phyloP scores from a whole-genome alignment of 1,140 invertebrate species.

The Asobara japonica region DNA sequence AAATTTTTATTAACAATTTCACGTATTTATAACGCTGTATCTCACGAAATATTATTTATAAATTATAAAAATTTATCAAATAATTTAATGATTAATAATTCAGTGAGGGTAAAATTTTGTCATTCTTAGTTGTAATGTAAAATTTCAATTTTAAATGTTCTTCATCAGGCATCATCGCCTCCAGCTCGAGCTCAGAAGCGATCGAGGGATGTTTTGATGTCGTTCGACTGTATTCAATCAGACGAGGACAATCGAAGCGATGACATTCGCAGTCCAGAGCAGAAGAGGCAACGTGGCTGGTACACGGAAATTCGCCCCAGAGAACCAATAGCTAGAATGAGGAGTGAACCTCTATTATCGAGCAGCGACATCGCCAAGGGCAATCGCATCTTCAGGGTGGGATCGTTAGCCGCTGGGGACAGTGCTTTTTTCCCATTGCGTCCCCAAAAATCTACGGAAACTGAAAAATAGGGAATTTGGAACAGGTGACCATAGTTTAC shows the following conservation, averaged over 20 bases:
- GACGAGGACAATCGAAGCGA: neutral
- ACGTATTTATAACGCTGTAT: too few relatives aligned
- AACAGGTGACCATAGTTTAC: neutral
- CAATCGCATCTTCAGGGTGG: constrained; percentile 51
- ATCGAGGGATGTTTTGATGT: constrained; percentile 20
- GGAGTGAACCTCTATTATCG: constrained; percentile 16
- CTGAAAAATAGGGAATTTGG: constrained; percentile 30
- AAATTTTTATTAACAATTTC: too few relatives aligned
- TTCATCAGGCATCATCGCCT: neutral
- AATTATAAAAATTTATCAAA: too few relatives aligned
- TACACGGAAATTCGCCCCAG: constrained; percentile 47
- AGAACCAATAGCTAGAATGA: constrained; percentile 50
- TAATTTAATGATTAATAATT: too few relatives aligned
- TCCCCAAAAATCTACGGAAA: constrained; percentile 45
- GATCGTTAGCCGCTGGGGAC: constrained; percentile 46
- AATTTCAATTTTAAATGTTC: too few relatives aligned
- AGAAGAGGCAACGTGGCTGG: constrained; percentile 51
- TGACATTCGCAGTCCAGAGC: constrained; percentile 42
- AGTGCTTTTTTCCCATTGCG: constrained; percentile 45
- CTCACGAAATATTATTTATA: too few relatives aligned
- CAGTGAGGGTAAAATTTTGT: too few relatives aligned
- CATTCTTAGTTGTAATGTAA: too few relatives aligned
- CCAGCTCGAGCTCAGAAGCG: constrained; percentile 25
- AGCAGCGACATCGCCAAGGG: constrained; percentile 40
- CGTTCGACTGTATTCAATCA: neutral